Conservation (phyloP, 2,797 vertebrate genomes). For the Takifugu rubripes region DNA sequence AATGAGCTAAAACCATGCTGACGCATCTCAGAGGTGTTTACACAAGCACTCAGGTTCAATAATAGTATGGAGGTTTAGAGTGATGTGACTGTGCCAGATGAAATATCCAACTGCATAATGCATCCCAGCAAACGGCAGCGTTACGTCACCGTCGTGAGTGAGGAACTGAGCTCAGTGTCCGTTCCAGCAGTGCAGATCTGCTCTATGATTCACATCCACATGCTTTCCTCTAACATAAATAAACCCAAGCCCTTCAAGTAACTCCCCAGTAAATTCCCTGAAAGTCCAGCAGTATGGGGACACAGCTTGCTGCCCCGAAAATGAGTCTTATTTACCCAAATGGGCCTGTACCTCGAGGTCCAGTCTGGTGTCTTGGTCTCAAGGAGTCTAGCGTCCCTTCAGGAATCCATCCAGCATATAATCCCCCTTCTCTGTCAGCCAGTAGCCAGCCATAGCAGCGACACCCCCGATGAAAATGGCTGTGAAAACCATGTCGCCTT, state of each 20-base stretch:
- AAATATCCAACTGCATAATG: constrained; percentile 62
- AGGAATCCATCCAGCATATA: constrained; percentile 91
- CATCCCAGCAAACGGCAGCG: constrained; percentile 55
- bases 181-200: constrained; percentile 55
- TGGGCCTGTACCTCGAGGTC: constrained; percentile 20
- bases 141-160: constrained; percentile 28
- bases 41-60: neutral
- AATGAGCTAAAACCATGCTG: constrained; percentile 7
- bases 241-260: constrained; percentile 49
- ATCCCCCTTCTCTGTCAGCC: constrained; percentile 95
- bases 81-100: constrained; percentile 30
- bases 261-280: constrained; percentile 53
- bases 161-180: constrained; percentile 44
- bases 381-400: constrained; percentile 84
- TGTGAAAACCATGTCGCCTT: constrained; percentile 98
- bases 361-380: constrained; percentile 9
- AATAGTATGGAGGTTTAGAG: neutral
- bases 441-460: constrained; percentile 96
- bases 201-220: constrained; percentile 28
- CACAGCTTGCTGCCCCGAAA: constrained; percentile 9
- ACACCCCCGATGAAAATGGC: constrained; percentile 96
- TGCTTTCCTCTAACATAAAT: constrained; percentile 34
- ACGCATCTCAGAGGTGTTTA: constrained; percentile 5
- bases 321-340: constrained; percentile 22
- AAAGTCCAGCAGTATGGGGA: constrained; percentile 44